Percentiles rank a stretch among this genome's conserved stretches.
Evolutionary conservation across 1,140 invertebrate genomes (phyloP).

Genomic region (Bradysia coprophila): DNA sequence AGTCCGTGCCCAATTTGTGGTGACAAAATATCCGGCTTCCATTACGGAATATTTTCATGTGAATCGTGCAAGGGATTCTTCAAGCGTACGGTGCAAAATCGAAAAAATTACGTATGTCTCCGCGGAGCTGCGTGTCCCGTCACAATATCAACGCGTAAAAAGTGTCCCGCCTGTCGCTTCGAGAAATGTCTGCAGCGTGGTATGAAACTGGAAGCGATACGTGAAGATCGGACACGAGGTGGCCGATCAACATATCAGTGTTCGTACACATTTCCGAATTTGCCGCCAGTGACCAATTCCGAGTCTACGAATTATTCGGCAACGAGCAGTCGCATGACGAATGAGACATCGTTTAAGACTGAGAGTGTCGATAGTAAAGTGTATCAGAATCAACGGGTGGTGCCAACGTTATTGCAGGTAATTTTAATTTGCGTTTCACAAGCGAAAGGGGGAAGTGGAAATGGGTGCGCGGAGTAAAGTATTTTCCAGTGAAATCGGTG

Average conservation of each 20-base stretch:
- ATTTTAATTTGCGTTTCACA: too few relatives aligned
- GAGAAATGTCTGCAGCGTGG: conserved; percentile 90
- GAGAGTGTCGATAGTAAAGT: not conserved
- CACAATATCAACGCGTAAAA: conserved; percentile 82
- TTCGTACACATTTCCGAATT: conserved; percentile 57
- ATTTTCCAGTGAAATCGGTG: too few relatives aligned
- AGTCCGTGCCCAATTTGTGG: conserved; percentile 90
- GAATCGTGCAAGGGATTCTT: conserved; percentile 98
- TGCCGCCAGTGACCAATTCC: conserved; percentile 13
- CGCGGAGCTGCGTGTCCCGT: conserved; percentile 80
- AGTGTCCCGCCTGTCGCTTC: conserved; percentile 93
- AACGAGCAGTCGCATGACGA: not conserved
- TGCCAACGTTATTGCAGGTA: conserved; percentile 35
- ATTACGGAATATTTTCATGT: conserved; percentile 93
- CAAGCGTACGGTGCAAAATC: conserved; percentile 93
- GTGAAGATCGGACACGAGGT: conserved; percentile 84
- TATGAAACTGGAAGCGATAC: conserved; percentile 94
- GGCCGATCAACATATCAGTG: conserved; percentile 91
- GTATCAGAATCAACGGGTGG: conserved; percentile 8
- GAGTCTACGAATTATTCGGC: not conserved
- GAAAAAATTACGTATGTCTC: conserved; percentile 90
- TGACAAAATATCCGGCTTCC: conserved; percentile 87
- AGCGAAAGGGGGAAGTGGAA: too few relatives aligned
- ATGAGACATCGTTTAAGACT: not conserved
- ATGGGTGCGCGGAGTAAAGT: too few relatives aligned